Evolutionary conservation across 2,888 invertebrate species (phyloP).

Genomic region (Limenitis camilla): DNA sequence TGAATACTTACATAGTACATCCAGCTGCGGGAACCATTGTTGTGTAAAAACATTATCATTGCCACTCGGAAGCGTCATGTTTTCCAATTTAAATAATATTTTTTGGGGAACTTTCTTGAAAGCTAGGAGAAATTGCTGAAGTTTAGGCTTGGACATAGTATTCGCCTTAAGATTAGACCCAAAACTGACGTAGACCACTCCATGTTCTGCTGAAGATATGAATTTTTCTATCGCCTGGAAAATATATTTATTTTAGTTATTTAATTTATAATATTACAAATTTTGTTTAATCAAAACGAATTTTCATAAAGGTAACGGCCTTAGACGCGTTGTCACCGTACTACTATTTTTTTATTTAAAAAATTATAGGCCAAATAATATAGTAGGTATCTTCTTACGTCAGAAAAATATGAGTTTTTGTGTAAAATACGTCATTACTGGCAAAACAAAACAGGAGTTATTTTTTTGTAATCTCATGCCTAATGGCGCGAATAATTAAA

Average conservation of each 20-base stretch:
- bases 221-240: conserved; percentile 69
- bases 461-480: too few relatives aligned
- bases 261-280: too few relatives aligned
- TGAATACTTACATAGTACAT: conserved; percentile 76
- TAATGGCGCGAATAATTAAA: too few relatives aligned
- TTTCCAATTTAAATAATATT: conserved; percentile 84
- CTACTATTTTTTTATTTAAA: too few relatives aligned
- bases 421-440: too few relatives aligned
- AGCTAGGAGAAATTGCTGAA: conserved; percentile 73
- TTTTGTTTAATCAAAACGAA: too few relatives aligned
- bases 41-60: conserved; percentile 75
- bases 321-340: too few relatives aligned
- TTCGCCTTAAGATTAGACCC: conserved; percentile 81
- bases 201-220: conserved; percentile 62
- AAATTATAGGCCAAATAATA: too few relatives aligned
- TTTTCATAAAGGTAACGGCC: too few relatives aligned
- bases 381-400: too few relatives aligned
- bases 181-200: conserved; percentile 82
- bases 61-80: conserved; percentile 66
- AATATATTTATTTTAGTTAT: background rate
- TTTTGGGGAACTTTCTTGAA: conserved; percentile 77
- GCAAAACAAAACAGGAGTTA: too few relatives aligned
- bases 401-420: too few relatives aligned
- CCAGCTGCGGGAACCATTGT: conserved; percentile 80
- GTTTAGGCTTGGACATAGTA: conserved; percentile 74